phyloP scores from a whole-genome alignment of 2,113 vertebrate species.

The Chauna torquata region DNA sequence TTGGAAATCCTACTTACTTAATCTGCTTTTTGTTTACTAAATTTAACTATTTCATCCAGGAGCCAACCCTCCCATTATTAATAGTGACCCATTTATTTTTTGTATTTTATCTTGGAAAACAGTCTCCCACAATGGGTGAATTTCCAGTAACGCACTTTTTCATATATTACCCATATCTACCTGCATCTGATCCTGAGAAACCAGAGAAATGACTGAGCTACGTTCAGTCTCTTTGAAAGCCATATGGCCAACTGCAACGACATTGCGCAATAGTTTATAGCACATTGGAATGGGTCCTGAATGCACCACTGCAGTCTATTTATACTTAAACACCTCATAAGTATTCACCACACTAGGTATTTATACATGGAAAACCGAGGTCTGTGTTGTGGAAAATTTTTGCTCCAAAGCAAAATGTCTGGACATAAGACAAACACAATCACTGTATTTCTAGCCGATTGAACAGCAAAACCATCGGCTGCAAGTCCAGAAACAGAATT shows the following conservation, averaged over 20 bases:
- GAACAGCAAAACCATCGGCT: not conserved
- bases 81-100: constrained; percentile 35
- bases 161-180: not conserved
- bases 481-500: not conserved
- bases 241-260: not conserved
- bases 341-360: not conserved
- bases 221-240: not conserved
- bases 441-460: not conserved
- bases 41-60: constrained; percentile 51
- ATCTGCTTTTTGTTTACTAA: constrained; percentile 53
- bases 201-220: not conserved
- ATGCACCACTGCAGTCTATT: not conserved
- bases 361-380: too few species aligned
- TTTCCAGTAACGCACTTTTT: not conserved
- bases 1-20: constrained; percentile 54
- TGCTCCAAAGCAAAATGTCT: not conserved
- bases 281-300: not conserved
- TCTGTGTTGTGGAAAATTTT: too few species aligned
- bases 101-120: not conserved
- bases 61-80: not conserved
- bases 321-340: not conserved
- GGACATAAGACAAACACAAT: not conserved
- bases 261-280: not conserved
- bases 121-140: not conserved
- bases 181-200: constrained; percentile 11